Evolutionary conservation across 2,113 vertebrate species (phyloP).

Genomic region (Nanorana parkeri): DNA sequence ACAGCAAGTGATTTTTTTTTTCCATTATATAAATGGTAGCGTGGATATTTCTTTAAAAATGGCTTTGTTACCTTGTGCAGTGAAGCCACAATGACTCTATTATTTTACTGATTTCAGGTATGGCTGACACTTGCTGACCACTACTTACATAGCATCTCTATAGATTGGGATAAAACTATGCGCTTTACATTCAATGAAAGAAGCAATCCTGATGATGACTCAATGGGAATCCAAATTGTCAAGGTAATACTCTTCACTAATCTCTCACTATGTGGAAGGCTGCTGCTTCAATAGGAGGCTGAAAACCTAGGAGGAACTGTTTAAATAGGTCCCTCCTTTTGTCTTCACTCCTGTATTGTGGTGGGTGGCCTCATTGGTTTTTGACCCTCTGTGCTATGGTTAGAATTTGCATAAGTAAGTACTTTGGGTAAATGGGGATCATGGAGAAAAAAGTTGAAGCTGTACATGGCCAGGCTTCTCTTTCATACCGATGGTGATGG

Average conservation of each 20-base stretch:
- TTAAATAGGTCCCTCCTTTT: too few relatives aligned
- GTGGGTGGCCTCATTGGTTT: too few relatives aligned
- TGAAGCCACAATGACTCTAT: too few relatives aligned
- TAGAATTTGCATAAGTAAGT: too few relatives aligned
- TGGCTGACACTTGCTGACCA: constrained; percentile 96
- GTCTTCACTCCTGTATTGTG: too few relatives aligned
- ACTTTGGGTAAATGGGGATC: too few relatives aligned
- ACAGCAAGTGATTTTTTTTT: not conserved
- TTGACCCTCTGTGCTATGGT: too few relatives aligned
- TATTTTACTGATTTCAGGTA: constrained; percentile 75
- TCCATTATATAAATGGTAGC: not conserved
- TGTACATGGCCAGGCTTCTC: too few relatives aligned
- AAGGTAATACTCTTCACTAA: constrained; percentile 85
- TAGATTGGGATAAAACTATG: constrained; percentile 98
- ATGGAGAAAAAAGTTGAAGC: too few relatives aligned
- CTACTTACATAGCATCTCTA: constrained; percentile 94
- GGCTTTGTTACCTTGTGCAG: not conserved
- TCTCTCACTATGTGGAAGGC: too few relatives aligned
- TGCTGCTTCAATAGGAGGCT: not conserved
- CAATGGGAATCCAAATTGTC: constrained; percentile 97
- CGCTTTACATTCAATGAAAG: constrained; percentile 97
- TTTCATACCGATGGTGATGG: too few relatives aligned
- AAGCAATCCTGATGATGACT: constrained; percentile 97
- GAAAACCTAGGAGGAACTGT: too few relatives aligned
- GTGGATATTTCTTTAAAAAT: not conserved